These are phyloP conservation scores for Macropis europaea DNA, from an alignment of 2,888 invertebrate genomes.

Conservation along the genomic window DNA sequence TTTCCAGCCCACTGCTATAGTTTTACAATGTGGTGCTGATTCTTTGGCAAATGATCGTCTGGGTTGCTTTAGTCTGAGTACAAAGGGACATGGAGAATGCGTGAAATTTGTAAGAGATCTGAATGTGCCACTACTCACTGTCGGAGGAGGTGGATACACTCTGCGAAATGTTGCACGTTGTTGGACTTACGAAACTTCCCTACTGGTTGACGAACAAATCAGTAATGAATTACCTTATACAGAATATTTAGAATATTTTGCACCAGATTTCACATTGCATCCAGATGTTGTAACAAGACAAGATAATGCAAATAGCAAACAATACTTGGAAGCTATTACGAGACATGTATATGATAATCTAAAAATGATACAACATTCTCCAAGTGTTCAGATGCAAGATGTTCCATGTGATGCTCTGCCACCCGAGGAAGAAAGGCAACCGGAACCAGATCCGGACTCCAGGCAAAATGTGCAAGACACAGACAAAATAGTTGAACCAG, in stretches of 20 bases:
- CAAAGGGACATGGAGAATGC: conserved; percentile 98
- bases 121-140: conserved; percentile 94
- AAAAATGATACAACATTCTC: conserved; percentile 95
- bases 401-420: conserved; percentile 92
- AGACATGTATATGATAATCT: conserved; percentile 95
- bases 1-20: conserved; percentile 97
- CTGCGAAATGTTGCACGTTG: conserved; percentile 97
- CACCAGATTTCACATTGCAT: conserved; percentile 97
- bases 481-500: conserved; percentile 90
- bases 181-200: conserved; percentile 99
- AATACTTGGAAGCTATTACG: conserved; percentile 95
- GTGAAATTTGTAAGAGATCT: conserved; percentile 96
- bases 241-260: conserved; percentile 98
- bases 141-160: conserved; percentile 94
- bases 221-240: conserved; percentile 97
- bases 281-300: conserved; percentile 93
- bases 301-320: conserved; percentile 97
- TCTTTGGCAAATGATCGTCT: conserved; percentile 96
- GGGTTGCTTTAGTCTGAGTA: conserved; percentile 97
- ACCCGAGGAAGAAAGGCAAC: conserved; percentile 86
- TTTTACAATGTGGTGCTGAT: conserved; percentile 98
- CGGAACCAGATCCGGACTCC: conserved; percentile 92
- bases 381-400: conserved; percentile 98
- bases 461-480: conserved; percentile 88
- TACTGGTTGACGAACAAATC: conserved; percentile 95